Base-by-base conservation (phyloP, 2,888 invertebrate genomes). In the Drosophila cracens region DNA sequence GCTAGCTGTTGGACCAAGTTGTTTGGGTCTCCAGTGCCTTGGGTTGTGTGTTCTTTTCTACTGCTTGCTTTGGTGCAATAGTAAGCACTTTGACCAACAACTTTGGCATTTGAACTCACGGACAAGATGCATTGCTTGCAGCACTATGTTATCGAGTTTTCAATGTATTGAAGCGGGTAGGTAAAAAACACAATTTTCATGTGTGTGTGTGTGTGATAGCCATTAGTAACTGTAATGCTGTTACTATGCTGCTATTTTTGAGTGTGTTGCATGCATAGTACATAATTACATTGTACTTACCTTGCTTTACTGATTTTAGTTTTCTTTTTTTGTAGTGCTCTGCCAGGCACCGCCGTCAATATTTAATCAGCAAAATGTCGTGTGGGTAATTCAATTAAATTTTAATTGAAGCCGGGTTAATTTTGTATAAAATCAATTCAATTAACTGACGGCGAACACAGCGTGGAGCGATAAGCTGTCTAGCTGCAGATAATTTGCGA, bases 351-450 rank as follows among this genome's bases (percentile, higher is more conserved):
- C 10, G 18, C n/a, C n/a, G 16, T n/a, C 38, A 27, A 38, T 38
- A 25, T 43, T 38, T 27, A 31, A 33, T 67, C 38, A 40, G 46
- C 61, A 52, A 60, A 67, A 46, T 66, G 63, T 57, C 46, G 58
- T 49, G 18, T 74, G 71, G 71, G 66, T 70, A 72, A 77, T 71
- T 74, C 16, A 25, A 83, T 77, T 81, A 71, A 40, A 56, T 58
- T 59, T 70, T 76, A 74, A 81, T 76, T 73, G 65, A 68, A 57
- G 34, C 52, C 21, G 46, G 25, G 29, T 13, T 13, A 69, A 58
- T 64, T 38, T 38, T 31, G 46, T 64, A 53, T 56, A 33, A 58
- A 70, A n/a, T 52, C 56, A 67, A 68, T 66, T 70, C 25, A 70
- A 60, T 74, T 52, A 56, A 46, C 21, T 38, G 46, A 11, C 10